Evolutionary conservation across 2,113 vertebrate genomes (phyloP).

Genomic region (Labeo rohita): DNA sequence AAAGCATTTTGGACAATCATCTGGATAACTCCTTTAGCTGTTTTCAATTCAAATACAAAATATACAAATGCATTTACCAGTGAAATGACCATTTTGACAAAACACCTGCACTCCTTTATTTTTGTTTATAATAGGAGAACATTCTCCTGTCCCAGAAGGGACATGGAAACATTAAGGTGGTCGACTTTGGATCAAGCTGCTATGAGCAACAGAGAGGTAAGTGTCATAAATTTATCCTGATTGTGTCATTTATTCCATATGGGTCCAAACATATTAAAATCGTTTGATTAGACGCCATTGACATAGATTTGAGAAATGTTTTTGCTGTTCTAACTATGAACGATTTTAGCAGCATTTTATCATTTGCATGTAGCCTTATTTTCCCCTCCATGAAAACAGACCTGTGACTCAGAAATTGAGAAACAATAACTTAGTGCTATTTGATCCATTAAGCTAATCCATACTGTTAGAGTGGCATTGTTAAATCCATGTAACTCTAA

Average conservation of each 20-base stretch:
- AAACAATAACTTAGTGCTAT: background rate
- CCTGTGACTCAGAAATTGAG: background rate
- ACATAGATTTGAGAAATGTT: background rate
- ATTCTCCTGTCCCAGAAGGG: slow-evolving; percentile 88
- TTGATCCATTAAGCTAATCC: background rate
- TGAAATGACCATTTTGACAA: background rate
- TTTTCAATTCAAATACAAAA: background rate
- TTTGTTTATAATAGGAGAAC: slow-evolving; percentile 80
- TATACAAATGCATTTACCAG: background rate
- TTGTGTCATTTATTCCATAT: background rate
- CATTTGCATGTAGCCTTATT: background rate
- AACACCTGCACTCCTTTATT: background rate
- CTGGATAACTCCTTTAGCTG: background rate
- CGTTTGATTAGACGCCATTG: background rate
- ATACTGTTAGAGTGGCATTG: background rate
- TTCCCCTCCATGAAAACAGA: background rate
- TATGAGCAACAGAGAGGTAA: slow-evolving; percentile 92
- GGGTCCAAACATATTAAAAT: background rate
- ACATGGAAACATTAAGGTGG: slow-evolving; percentile 91
- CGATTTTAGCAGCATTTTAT: background rate
- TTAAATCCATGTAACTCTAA: background rate
- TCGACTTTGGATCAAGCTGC: slow-evolving; percentile 96
- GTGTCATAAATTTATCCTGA: slow-evolving; percentile 34
- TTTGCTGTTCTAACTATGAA: background rate
- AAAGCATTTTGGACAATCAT: background rate